Evolutionary conservation across 2,888 invertebrate genomes (phyloP), one percentile per base, ranked within the genome.

Genomic region (Sinhomidia bicolor): DNA sequence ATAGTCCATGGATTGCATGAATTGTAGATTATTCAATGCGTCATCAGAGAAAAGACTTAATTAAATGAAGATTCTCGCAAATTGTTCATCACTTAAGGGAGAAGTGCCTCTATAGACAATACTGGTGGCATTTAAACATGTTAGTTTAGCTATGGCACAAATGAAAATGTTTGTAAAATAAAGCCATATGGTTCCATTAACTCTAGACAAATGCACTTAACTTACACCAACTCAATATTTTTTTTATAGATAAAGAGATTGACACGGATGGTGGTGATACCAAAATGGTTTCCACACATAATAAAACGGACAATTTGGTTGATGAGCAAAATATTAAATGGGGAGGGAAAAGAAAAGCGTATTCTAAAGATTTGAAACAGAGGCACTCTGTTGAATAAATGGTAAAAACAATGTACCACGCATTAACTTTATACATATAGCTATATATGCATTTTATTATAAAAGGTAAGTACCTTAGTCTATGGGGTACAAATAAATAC

Each of bases 141-240:
- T 78, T 68, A 83, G 29, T 36, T 68, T 74, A 81, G 74, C 36
- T 76, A 65, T 62, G 86, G 65, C 68, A 54, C 26, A 76, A 20
- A 26, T 36, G 54, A 65, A 60, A 83, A 82, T 62, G 12, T 87
- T 83, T 78, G 47, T 57, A 88, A 88, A 88, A 84, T 88, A 84
- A 88, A 54, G 74, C 88, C 88, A 88, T 88, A 88, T 88, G 88
- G 88, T 80, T 84, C 84, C 84, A 88, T 88, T 88, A 88, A 60
- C 84, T 17, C 20, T 80, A 20, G 65, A 83, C 78, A 88, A 88
- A 88, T 57, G 62, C 29, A 81, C 65, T 79, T 60, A 60, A 65
- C 81, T 29, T 44, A 62, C 81, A 65, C 81, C 81, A 81, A 81
- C 81, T 60, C 60, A 81, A n/a, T n/a, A n/a, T n/a, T 47, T 65